Evolutionary conservation across 2,888 invertebrate species (phyloP), one percentile per base, ranked within the genome.

Genomic region (Neoscelio sp.): DNA sequence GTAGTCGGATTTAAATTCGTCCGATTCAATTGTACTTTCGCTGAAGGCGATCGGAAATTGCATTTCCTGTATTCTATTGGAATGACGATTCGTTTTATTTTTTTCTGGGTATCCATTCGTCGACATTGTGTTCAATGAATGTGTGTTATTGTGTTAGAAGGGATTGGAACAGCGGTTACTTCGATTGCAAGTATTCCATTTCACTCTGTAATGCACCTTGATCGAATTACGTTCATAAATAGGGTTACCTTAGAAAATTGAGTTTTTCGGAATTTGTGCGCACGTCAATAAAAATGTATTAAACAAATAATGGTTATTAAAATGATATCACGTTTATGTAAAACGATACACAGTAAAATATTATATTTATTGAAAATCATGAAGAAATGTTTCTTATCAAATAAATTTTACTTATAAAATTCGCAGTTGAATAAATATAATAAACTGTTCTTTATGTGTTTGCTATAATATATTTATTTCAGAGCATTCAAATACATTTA

Each of bases 111-210:
- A 56, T 56, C 46, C 35, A 56, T 44, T 67, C 35, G 33, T 17
- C 35, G 35, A 56, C 56, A 68, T 68, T 68, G 33, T 56, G 10
- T 35, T 35, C 46, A 56, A 44, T 68, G 56, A 46, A 56, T 46
- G 46, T 52, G 42, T 68, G 42, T 68, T 56, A 56, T 68, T 56
- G 46, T 46, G 56, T 68, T 46, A 68, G 28, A 40, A 46, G 35
- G 20, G 68, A 23, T 68, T 54, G 33, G 18, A 48, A 35, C 48
- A 62, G 48, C 48, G 38, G 50, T 64, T 64, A 64, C 17, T 62
- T 35, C 46, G 30, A 46, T 23, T 44, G 8, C 60, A 35, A 46
- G 44, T 38, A 38, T 64, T 38, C 23, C 17, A 48, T 48, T 64
- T 48, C 38, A 26, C 10, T 33, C 10, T 46, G 35, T 23, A 40